A percentile compares a stretch with the other conserved stretches of the same genome.
Evolutionary conservation across 2,113 vertebrate species (phyloP).

Genomic region (Eptesicus fuscus): DNA sequence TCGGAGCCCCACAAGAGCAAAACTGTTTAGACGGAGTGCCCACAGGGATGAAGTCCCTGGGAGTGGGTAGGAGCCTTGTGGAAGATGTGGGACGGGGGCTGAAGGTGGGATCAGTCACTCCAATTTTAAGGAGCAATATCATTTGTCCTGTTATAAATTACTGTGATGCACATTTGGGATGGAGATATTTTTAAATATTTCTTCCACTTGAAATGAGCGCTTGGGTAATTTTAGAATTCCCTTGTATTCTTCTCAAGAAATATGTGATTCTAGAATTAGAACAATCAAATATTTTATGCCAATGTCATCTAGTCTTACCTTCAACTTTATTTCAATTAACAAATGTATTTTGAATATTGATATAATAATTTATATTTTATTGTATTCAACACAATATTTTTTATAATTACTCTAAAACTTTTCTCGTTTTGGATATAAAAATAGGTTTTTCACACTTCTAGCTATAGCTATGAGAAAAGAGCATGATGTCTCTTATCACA

Average conservation of each 20-base stretch:
- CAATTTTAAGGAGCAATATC: background rate
- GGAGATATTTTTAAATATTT: background rate
- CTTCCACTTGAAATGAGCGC: background rate
- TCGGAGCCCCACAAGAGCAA: background rate
- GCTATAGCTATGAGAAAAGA: conserved; percentile 10
- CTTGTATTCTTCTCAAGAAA: background rate
- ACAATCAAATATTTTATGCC: conserved; percentile 1
- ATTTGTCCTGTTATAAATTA: background rate
- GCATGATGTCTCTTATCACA: background rate
- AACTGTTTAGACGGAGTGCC: too few species aligned
- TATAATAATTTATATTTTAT: background rate
- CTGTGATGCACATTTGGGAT: background rate
- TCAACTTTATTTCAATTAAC: background rate
- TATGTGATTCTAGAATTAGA: background rate
- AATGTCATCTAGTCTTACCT: background rate
- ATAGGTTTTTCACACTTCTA: background rate
- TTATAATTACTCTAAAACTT: background rate
- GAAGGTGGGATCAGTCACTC: background rate
- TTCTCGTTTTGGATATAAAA: background rate
- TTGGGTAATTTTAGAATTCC: conserved; percentile 29
- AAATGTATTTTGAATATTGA: background rate
- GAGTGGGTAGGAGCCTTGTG: background rate
- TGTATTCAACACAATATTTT: background rate
- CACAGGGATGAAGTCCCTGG: background rate
- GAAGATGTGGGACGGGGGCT: background rate